Conservation (phyloP, 2,797 vertebrate species). For the Periophthalmus magnuspinnatus region DNA sequence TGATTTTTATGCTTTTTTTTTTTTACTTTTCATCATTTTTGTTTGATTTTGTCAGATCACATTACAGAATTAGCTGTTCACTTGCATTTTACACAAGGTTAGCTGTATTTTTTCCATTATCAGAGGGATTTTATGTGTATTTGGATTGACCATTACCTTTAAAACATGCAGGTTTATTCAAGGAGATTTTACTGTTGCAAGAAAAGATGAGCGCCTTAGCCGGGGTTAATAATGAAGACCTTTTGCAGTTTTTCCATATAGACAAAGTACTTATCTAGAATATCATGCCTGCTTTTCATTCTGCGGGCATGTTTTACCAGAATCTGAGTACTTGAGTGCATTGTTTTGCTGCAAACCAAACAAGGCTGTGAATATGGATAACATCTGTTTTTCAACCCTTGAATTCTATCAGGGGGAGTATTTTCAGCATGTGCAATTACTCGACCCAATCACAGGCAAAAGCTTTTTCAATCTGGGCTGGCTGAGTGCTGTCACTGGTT, state of each 20-base stretch:
- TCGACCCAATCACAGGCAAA: constrained; percentile 69
- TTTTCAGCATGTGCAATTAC: constrained; percentile 65
- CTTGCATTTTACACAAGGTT: neutral
- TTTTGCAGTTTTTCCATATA: neutral
- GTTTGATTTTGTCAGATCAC: neutral
- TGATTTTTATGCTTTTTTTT: neutral
- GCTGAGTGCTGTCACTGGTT: constrained; percentile 80
- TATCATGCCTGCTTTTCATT: constrained; percentile 17
- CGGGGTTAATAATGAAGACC: neutral
- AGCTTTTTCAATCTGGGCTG: constrained; percentile 67
- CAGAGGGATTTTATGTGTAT: neutral
- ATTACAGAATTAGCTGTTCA: too few relatives aligned
- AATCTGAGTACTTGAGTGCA: constrained; percentile 22
- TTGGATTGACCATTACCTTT: neutral
- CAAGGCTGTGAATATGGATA: constrained; percentile 47
- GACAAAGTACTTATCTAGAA: constrained; percentile 10
- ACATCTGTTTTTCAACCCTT: constrained; percentile 66
- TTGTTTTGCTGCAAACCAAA: constrained; percentile 61
- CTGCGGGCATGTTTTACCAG: constrained; percentile 27
- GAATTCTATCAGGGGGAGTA: constrained; percentile 58
- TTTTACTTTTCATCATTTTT: neutral
- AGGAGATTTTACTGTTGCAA: neutral
- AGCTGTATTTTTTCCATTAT: neutral
- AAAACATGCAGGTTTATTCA: neutral
- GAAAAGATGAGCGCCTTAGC: neutral